Evolutionary conservation across 2,888 invertebrate species (phyloP).

Genomic region (Cabera pusaria): DNA sequence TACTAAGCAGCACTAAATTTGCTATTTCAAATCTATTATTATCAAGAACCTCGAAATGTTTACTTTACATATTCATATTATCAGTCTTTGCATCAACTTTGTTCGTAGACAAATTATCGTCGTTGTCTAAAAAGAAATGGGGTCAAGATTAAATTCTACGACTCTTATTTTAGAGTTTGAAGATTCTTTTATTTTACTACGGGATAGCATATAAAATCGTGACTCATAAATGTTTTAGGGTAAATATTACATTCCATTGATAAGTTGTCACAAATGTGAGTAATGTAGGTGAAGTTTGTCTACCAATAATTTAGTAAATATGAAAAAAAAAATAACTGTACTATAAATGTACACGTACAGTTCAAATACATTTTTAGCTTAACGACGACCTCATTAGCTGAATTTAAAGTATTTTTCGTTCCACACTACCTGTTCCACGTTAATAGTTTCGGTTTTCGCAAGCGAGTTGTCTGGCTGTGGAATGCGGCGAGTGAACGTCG

Average conservation of each 20-base stretch:
- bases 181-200: conserved; percentile 28
- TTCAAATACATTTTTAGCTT: too few species aligned
- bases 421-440: conserved; percentile 29
- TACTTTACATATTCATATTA: too few species aligned
- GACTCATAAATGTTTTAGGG: not conserved
- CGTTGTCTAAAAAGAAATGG: conserved; percentile 58
- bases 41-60: too few species aligned
- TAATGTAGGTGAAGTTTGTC: too few species aligned
- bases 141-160: conserved; percentile 61
- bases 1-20: too few species aligned
- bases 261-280: too few species aligned
- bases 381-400: too few species aligned
- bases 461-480: conserved; percentile 46
- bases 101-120: conserved; percentile 35
- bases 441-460: conserved; percentile 56
- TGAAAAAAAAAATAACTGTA: too few species aligned
- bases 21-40: too few species aligned
- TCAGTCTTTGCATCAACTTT: conserved; percentile 7
- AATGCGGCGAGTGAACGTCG: conserved; percentile 75
- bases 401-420: conserved; percentile 20
- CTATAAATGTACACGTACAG: not conserved
- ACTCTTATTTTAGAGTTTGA: conserved; percentile 48
- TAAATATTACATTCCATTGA: too few species aligned
- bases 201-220: too few species aligned
- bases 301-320: too few species aligned